These are phyloP conservation scores for Polypedilum vanderplanki DNA, from an alignment of 1,140 invertebrate species.

Conservation along the genomic window DNA sequence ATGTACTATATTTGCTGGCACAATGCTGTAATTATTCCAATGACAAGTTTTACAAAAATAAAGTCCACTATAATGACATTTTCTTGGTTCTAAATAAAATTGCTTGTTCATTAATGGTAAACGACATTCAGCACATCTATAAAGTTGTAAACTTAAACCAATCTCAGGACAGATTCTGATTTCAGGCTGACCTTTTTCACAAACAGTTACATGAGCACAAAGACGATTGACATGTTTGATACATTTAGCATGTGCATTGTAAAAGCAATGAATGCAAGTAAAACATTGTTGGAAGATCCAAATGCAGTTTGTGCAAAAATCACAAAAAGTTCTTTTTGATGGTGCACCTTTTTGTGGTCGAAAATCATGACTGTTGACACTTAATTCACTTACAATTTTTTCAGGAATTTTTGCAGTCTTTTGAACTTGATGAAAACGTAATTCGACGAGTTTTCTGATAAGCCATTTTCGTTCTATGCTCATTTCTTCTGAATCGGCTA, in stretches of 20 bases:
- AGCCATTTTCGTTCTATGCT: neutral
- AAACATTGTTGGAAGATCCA: slow-evolving; percentile 58
- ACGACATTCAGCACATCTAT: slow-evolving; percentile 73
- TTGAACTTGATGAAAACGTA: neutral
- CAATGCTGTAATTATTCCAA: slow-evolving; percentile 71
- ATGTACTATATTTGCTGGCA: slow-evolving; percentile 81
- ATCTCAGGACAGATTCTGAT: slow-evolving; percentile 74
- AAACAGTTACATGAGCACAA: slow-evolving; percentile 69
- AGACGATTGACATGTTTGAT: slow-evolving; percentile 60
- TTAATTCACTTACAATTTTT: neutral
- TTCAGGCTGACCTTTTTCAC: slow-evolving; percentile 65
- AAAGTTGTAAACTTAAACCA: slow-evolving; percentile 66
- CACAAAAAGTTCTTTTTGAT: slow-evolving; percentile 9
- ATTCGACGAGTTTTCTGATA: neutral
- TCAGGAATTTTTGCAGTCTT: neutral
- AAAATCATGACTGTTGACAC: neutral
- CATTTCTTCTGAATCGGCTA: neutral
- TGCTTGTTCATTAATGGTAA: slow-evolving; percentile 67
- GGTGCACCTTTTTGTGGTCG: neutral
- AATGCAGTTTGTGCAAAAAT: slow-evolving; percentile 44
- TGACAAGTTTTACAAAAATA: slow-evolving; percentile 90
- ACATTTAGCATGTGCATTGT: slow-evolving; percentile 70
- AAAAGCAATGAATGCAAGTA: slow-evolving; percentile 54
- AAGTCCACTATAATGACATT: slow-evolving; percentile 83
- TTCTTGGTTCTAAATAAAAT: slow-evolving; percentile 59